Conservation (phyloP, 2,888 invertebrate genomes). For the Phrixothrix hirtus region DNA sequence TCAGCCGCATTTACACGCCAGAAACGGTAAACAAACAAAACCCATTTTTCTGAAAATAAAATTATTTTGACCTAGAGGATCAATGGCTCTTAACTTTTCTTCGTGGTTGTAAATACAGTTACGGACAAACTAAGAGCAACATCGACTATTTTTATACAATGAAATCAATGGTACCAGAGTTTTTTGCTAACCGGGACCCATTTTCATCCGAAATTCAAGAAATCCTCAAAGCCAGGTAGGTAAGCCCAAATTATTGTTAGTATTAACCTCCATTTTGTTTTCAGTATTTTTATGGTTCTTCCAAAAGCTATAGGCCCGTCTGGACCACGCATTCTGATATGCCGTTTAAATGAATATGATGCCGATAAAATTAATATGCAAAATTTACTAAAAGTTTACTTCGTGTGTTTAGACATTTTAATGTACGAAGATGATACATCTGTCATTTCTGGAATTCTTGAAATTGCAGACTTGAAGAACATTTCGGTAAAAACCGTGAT, state of each 20-base stretch:
- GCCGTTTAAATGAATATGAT: not conserved
- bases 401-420: conserved; percentile 61
- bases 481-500: conserved; percentile 36
- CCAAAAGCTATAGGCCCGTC: not conserved
- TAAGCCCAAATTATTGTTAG: not conserved
- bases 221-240: conserved; percentile 54
- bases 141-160: conserved; percentile 63
- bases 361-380: not conserved
- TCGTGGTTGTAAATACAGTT: conserved; percentile 61
- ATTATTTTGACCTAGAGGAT: conserved; percentile 49
- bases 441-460: conserved; percentile 58
- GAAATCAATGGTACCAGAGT: conserved; percentile 62
- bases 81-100: conserved; percentile 61
- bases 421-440: conserved; percentile 64
- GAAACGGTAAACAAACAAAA: conserved; percentile 59
- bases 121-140: conserved; percentile 61
- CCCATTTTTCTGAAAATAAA: not conserved
- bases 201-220: conserved; percentile 39
- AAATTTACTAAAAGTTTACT: conserved; percentile 56
- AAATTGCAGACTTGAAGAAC: conserved; percentile 49
- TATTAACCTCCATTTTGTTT: not conserved
- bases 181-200: conserved; percentile 60
- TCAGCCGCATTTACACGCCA: conserved; percentile 61
- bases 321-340: not conserved
- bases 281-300: not conserved